These are phyloP conservation scores for Atlantisia rogersi DNA, from an alignment of 2,113 vertebrate species.

Conservation along the genomic window DNA sequence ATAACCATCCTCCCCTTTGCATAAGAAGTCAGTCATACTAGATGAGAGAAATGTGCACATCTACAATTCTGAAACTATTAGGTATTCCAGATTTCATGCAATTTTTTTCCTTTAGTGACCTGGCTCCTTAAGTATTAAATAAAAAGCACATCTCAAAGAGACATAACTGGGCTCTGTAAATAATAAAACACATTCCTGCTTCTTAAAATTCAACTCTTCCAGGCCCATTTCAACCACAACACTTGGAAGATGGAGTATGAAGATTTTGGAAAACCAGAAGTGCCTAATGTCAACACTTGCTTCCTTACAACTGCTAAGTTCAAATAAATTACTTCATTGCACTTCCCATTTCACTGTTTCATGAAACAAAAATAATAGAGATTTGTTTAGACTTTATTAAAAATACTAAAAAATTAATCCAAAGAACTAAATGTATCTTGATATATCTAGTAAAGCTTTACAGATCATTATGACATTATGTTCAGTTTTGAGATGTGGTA, in stretches of 20 bases:
- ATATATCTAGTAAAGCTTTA: neutral
- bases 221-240: neutral
- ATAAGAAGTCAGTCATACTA: neutral
- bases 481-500: neutral
- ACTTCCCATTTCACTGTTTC: neutral
- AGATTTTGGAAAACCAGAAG: neutral
- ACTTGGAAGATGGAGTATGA: neutral
- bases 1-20: accelerated
- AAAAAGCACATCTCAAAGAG: neutral
- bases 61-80: neutral
- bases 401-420: neutral
- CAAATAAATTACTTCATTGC: neutral
- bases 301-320: neutral
- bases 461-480: neutral
- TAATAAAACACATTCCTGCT: neutral
- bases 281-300: neutral
- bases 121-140: neutral
- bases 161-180: neutral
- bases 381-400: neutral
- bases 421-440: neutral
- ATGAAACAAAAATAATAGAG: neutral
- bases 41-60: neutral
- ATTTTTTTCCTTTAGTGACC: neutral
- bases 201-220: neutral
- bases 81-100: neutral